A percentile compares a stretch with the other conserved stretches of the same genome.
Evolutionary conservation across 1,140 invertebrate genomes (phyloP).

Genomic region (Tachypleus tridentatus): DNA sequence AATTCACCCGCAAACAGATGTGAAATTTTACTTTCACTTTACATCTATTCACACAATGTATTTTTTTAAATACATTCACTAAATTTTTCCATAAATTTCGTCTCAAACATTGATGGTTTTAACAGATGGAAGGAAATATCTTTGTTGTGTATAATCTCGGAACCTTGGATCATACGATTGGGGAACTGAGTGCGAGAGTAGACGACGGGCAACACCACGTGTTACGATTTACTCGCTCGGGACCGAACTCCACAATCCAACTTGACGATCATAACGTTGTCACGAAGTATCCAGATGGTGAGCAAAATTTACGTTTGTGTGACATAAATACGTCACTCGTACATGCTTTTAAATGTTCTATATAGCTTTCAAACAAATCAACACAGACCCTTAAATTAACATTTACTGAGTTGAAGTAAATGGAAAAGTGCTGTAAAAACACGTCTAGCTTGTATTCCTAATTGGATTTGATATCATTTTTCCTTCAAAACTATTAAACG

Average conservation of each 20-base stretch:
- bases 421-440: no score
- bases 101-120: conserved; percentile 8
- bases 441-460: no score
- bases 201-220: conserved; percentile 92
- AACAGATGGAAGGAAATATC: conserved; percentile 77
- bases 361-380: no score
- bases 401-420: no score
- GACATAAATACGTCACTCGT: no score
- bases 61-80: no score
- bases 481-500: no score
- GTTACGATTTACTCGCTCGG: conserved; percentile 71
- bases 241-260: conserved; percentile 80
- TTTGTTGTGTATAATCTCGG: conserved; percentile 91
- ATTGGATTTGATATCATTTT: no score
- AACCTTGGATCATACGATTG: conserved; percentile 78
- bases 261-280: conserved; percentile 56
- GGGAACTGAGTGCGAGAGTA: conserved; percentile 72
- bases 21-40: background rate
- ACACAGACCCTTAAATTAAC: no score
- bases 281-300: conserved; percentile 50
- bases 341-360: no score
- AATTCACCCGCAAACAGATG: background rate
- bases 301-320: no score
- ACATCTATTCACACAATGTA: no score
- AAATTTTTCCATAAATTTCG: background rate